Conservation (phyloP, 1,140 invertebrate species). For the Drosophila lacertosa region DNA sequence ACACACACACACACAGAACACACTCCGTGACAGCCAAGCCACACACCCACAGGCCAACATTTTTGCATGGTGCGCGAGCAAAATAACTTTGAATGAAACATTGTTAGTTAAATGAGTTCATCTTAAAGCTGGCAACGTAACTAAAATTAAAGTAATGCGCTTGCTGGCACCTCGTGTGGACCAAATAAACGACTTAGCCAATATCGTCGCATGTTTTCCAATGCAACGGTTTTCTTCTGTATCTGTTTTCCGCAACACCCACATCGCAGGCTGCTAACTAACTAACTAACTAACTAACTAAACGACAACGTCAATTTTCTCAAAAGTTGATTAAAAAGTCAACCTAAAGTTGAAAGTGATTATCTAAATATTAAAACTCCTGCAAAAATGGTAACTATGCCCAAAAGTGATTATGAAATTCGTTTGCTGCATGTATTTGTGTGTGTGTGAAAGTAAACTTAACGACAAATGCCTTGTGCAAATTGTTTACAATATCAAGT, state of each 20-base stretch:
- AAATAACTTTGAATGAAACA: slow-evolving; percentile 11
- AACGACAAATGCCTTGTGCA: slow-evolving; percentile 19
- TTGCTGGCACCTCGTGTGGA: slow-evolving; percentile 12
- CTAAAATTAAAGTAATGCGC: slow-evolving; percentile 41
- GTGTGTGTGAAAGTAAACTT: background rate
- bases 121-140: slow-evolving; percentile 12
- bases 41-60: slow-evolving; percentile 26
- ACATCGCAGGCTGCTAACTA: slow-evolving; percentile 39
- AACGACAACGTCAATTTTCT: background rate
- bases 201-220: slow-evolving; percentile 65
- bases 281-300: slow-evolving; percentile 29
- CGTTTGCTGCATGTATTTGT: background rate
- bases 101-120: slow-evolving; percentile 13
- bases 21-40: slow-evolving; percentile 11
- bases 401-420: slow-evolving; percentile 70
- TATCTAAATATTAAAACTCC: slow-evolving; percentile 9
- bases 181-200: slow-evolving; percentile 37
- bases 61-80: slow-evolving; percentile 20
- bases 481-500: slow-evolving; percentile 49
- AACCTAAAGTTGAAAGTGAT: slow-evolving; percentile 13
- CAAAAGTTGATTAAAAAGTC: slow-evolving; percentile 4
- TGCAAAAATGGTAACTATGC: slow-evolving; percentile 66
- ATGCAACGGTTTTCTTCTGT: slow-evolving; percentile 78
- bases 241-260: slow-evolving; percentile 75
- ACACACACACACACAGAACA: slow-evolving; percentile 44